phyloP scores from a whole-genome alignment of 2,113 vertebrate genomes.

The Phalacrocorax brasilianus region DNA sequence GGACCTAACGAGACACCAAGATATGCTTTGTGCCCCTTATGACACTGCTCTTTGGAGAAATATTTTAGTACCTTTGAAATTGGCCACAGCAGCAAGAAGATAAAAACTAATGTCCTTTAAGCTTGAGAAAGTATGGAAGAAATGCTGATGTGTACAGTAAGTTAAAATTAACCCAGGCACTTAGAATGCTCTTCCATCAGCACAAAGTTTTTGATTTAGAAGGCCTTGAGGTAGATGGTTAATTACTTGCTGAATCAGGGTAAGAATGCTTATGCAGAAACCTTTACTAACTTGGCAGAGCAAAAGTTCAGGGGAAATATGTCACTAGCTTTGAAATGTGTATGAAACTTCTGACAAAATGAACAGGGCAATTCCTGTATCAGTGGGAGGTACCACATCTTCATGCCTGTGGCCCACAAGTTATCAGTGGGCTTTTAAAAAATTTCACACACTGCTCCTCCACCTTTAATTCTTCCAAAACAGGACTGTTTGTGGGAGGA shows the following conservation, averaged over 20 bases:
- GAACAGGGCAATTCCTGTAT: not conserved
- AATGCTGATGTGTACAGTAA: not conserved
- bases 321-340: not conserved
- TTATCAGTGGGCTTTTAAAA: not conserved
- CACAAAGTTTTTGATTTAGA: conserved; percentile 9
- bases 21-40: not conserved
- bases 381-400: not conserved
- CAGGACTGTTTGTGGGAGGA: not conserved
- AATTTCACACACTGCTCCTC: not conserved
- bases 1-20: not conserved
- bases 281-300: not conserved
- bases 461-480: not conserved
- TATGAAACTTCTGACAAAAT: not conserved
- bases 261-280: not conserved
- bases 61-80: not conserved
- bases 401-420: not conserved
- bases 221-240: not conserved
- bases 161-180: conserved; percentile 12
- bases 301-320: not conserved
- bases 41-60: not conserved
- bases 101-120: not conserved
- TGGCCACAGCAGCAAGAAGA: not conserved
- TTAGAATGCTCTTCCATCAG: not conserved
- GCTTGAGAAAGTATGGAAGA: not conserved
- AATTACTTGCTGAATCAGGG: not conserved